Evolutionary conservation across 2,113 vertebrate genomes (phyloP), one percentile per base, ranked within the genome.

Genomic region (Dolichallabes microphthalmus): DNA sequence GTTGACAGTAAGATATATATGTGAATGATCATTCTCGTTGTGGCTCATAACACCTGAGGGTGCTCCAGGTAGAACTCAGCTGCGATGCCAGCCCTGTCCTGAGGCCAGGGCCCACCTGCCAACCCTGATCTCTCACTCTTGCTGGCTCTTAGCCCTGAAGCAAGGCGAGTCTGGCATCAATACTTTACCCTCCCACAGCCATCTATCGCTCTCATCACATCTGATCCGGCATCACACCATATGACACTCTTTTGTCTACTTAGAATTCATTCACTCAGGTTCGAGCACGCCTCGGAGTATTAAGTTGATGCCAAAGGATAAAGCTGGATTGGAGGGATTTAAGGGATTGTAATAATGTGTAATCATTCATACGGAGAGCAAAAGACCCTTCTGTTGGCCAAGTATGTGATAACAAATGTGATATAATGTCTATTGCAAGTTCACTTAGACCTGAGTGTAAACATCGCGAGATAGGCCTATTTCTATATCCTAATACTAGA

Each of bases 21-120:
- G 55, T 86, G 78, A 86, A 73, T 13, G 22, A 69, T 69, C 22
- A 0, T 27, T 69, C 75, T 69, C 52, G 3, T 55, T 85, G n/a
- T 32, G 39, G 61, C 68, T 63, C 57, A 61, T 50, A n/a, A 22
- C 45, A 81, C 85, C 78, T 74, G 57, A 73, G 77, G 55, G n/a
- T 35, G 10, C 69, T 82, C 52, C 79, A 82, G 85, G 85, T 86
- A 86, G 79, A 58, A 50, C 85, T 69, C 85, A 86, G 85, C 85
- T 86, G 78, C 64, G 85, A 64, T 73, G 39, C 85, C 63, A 77
- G 82, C 52, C 58, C 77, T 85, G 66, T 73, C 88, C 88, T 25
- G 80, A 68, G 88, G 88, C 86, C 79, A 81, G 32, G 69, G 73
- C 74, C 74, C 84, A 89, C 82, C 88, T 89, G 88, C 88, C 88